These are phyloP conservation scores for Phyto melanocephala DNA, from an alignment of 2,888 invertebrate genomes.

Conservation along the genomic window DNA sequence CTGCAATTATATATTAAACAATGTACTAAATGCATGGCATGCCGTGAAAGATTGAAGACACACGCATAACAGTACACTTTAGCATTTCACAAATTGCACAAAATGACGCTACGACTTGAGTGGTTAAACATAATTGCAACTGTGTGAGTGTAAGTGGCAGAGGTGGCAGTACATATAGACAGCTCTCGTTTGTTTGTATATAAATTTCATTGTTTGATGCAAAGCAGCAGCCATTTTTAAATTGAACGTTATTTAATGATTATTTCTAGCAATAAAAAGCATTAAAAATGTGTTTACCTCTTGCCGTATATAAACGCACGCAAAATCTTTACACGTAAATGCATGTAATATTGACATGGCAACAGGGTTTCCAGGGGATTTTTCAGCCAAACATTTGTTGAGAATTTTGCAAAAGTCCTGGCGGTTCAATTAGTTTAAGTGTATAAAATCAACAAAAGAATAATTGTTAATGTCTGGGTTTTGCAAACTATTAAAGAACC, in stretches of 20 bases:
- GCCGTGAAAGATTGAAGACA: not conserved
- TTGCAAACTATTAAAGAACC: not conserved
- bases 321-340: not conserved
- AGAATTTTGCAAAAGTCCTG: not conserved
- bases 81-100: not conserved
- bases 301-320: not conserved
- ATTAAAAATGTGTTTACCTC: not conserved
- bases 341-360: not conserved
- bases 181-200: no score
- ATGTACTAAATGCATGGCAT: not conserved
- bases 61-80: not conserved
- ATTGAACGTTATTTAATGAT: slow-evolving; percentile 12
- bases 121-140: slow-evolving; percentile 6
- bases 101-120: slow-evolving; percentile 25
- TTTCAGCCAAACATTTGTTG: not conserved
- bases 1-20: not conserved
- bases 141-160: not conserved
- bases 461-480: no score
- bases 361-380: not conserved
- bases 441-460: no score
- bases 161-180: not conserved
- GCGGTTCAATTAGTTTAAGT: no score
- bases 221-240: slow-evolving; percentile 2
- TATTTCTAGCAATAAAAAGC: not conserved
- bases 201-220: not conserved